These are phyloP conservation scores for Epizoanthus stellaris DNA, from an alignment of 92 coral and sea anemone genomes.

Conservation along the genomic window DNA sequence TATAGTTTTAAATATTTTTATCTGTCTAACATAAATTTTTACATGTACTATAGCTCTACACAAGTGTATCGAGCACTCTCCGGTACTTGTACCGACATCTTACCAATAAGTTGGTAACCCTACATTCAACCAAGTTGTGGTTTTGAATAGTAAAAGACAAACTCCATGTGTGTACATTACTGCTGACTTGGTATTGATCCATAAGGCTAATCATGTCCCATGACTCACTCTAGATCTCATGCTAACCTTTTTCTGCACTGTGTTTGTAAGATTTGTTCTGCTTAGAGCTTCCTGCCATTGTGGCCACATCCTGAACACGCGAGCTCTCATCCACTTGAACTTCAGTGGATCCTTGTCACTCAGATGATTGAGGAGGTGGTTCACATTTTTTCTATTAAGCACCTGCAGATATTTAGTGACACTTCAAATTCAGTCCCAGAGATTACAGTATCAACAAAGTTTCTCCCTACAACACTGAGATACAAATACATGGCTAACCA, in stretches of 20 bases:
- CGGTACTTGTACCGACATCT: no score
- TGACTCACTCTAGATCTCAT: neutral
- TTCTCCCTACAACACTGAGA: no score
- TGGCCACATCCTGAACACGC: slow-evolving; percentile 83
- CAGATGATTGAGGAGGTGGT: slow-evolving; percentile 58
- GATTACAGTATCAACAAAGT: no score
- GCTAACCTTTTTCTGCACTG: slow-evolving; percentile 78
- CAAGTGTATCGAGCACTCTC: no score
- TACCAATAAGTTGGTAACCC: no score
- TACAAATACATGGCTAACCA: no score
- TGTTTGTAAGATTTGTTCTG: slow-evolving; percentile 58
- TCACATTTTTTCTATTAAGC: slow-evolving; percentile 51
- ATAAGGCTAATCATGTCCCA: neutral
- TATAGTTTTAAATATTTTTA: no score
- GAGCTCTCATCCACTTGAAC: slow-evolving; percentile 84
- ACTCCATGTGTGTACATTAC: neutral
- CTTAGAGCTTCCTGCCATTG: slow-evolving; percentile 77
- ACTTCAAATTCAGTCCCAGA: neutral
- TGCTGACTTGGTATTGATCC: neutral
- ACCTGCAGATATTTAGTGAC: slow-evolving; percentile 36
- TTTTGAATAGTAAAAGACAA: neutral
- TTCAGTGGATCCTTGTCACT: slow-evolving; percentile 64
- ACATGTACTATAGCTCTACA: no score
- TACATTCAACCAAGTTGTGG: neutral
- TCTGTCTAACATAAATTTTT: no score